These are phyloP conservation scores for Anas platyrhynchos DNA, from an alignment of 2,113 vertebrate species.

Conservation along the genomic window DNA sequence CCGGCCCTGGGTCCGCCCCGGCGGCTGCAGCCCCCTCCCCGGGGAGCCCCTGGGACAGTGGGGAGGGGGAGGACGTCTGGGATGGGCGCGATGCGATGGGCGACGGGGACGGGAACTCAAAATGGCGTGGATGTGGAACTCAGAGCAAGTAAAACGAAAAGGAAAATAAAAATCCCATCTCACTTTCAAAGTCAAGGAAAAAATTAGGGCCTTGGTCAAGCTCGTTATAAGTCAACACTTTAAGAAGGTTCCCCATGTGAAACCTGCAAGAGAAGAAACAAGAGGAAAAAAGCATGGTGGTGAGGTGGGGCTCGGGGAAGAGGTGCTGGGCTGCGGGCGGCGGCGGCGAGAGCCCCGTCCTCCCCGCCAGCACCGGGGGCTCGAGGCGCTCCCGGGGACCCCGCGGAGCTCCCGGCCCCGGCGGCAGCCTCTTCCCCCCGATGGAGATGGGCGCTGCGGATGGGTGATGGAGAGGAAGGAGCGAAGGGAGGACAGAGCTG, in stretches of 20 bases:
- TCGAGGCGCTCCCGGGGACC: background rate
- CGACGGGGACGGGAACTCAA: constrained; percentile 44
- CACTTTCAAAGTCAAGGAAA: constrained; percentile 99
- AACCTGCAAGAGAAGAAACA: constrained; percentile 94
- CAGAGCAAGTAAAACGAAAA: constrained; percentile 67
- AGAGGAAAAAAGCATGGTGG: constrained; percentile 86
- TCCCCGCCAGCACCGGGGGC: background rate
- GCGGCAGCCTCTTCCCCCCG: constrained; percentile 51
- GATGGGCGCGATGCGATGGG: constrained; percentile 46
- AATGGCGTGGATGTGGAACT: constrained; percentile 58
- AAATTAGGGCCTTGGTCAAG: constrained; percentile 96
- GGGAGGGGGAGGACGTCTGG: background rate
- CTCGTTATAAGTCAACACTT: constrained; percentile 94
- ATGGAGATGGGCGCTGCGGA: constrained; percentile 53
- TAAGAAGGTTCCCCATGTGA: constrained; percentile 96
- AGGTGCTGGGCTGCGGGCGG: constrained; percentile 34
- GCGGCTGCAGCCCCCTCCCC: background rate
- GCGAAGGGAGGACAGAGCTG: constrained; percentile 1
- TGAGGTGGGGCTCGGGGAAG: constrained; percentile 74
- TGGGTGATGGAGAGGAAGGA: constrained; percentile 53
- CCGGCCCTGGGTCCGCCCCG: background rate
- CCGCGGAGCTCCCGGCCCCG: background rate
- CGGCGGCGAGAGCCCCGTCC: background rate
- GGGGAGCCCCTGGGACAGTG: background rate
- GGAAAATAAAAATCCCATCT: constrained; percentile 84